Percentiles rank a stretch among this genome's conserved stretches.
phyloP scores from a whole-genome alignment of 2,888 invertebrate species.

The Plagodis pulveraria region DNA sequence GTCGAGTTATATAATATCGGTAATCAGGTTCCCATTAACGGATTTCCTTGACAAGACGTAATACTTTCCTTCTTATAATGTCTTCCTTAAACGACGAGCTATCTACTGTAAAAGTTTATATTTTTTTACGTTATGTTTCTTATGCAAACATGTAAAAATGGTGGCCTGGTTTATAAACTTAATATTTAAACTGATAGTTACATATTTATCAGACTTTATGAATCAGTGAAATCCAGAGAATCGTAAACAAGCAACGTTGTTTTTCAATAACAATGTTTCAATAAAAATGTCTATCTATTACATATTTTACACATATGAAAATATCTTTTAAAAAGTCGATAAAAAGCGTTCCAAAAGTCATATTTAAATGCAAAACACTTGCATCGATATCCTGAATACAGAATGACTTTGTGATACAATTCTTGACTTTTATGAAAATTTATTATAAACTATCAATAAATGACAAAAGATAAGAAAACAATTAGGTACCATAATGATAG shows the following conservation, averaged over 20 bases:
- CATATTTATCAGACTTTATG: not conserved
- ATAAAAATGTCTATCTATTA: not conserved
- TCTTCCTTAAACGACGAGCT: conserved; percentile 5
- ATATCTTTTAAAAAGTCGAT: no score
- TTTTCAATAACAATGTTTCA: not conserved
- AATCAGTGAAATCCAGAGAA: not conserved
- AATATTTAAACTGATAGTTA: not conserved
- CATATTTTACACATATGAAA: no score
- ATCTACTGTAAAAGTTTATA: conserved; percentile 4
- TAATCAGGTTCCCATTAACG: conserved; percentile 48
- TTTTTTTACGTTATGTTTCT: not conserved
- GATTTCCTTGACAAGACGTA: conserved; percentile 62
- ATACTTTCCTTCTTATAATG: conserved; percentile 19
- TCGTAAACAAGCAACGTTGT: conserved; percentile 4
- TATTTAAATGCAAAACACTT: no score
- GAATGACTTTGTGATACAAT: no score
- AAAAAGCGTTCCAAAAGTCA: no score
- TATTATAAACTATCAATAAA: no score
- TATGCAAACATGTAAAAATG: not conserved
- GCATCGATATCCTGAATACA: no score
- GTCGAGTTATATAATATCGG: conserved; percentile 53
- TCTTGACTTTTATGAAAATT: no score
- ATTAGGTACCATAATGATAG: no score
- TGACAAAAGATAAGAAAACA: no score
- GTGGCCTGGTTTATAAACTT: not conserved